These are phyloP conservation scores for Cantharis rufa DNA, from an alignment of 2,888 invertebrate genomes.

Conservation along the genomic window DNA sequence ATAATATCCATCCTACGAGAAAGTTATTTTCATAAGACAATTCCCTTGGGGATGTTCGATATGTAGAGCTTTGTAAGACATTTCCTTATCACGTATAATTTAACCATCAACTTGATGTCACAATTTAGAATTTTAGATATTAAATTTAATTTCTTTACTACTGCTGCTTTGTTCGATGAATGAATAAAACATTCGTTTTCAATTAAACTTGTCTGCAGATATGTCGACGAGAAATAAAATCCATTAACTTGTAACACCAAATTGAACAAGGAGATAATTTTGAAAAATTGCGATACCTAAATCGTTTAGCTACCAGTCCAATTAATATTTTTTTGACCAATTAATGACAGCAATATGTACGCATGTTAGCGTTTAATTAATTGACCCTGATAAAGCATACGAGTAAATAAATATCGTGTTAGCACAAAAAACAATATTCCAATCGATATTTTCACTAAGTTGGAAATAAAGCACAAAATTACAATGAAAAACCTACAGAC, in stretches of 20 bases:
- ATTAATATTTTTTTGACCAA: background rate
- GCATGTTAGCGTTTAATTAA: background rate
- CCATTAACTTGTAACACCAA: background rate
- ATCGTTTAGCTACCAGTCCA: background rate
- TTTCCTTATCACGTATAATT: conserved; percentile 1
- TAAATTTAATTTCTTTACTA: background rate
- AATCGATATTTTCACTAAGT: background rate
- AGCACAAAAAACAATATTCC: background rate
- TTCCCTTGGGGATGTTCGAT: background rate
- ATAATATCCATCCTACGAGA: background rate
- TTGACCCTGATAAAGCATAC: background rate
- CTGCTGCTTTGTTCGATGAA: background rate
- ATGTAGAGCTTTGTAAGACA: background rate
- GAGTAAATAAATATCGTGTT: background rate
- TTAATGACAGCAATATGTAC: background rate
- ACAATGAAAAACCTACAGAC: background rate
- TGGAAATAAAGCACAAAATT: too few relatives aligned
- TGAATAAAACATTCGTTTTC: background rate
- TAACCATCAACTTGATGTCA: background rate
- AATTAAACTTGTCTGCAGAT: background rate
- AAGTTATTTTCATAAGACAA: background rate
- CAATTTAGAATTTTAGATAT: background rate
- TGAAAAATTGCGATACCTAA: background rate
- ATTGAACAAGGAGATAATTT: background rate
- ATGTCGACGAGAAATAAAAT: background rate